Base-by-base conservation (phyloP, 2,113 vertebrate genomes). In the Poecile atricapillus region DNA sequence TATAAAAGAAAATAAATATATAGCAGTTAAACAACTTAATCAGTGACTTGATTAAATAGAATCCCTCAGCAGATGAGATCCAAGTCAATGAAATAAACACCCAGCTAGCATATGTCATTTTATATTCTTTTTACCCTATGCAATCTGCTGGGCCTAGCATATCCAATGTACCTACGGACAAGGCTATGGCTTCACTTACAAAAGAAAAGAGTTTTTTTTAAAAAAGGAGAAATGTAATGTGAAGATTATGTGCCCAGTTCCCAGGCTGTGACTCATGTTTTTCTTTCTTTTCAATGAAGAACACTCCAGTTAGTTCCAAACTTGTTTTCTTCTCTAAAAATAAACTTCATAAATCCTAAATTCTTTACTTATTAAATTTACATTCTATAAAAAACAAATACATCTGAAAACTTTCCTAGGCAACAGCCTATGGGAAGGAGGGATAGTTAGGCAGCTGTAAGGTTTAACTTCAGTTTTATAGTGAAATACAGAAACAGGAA, bases 261-360 rank as follows among this genome's bases (percentile, higher is more conserved):
- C 74, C 65, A 82, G 50, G 33, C 56, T 84, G 37, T 86, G 69
- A 87, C 44, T 95, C 65, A 84, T 63, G 19, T 74, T 91, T 96
- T 93, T 70, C 55, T 74, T 95, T 65, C 60, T 68, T 82, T 82
- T 82, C 56, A 67, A 52, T 75, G 33, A 91, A 74, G 73, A 87
- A 94, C 47, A 70, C 17, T 31, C 56, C 87, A 73, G 50, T 65
- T 83, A 77, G 68, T 77, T 89, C 50, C 89, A 86, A 86, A 77
- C 5, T 6, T 46, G 49, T 92, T 86, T 94, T 93, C 56, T 82
- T 87, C 52, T 75, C 80, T 70, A 91, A 84, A 96, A 96, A 89
- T 83, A 95, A 74, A 67, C 55, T 58, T 47, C 13, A n/a, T 84
- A 70, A 87, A 67, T 70, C 60, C 73, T 78, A 75, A 79, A 71